Base-by-base conservation (phyloP, 2,113 vertebrate genomes). In the Pterocles gutturalis region DNA sequence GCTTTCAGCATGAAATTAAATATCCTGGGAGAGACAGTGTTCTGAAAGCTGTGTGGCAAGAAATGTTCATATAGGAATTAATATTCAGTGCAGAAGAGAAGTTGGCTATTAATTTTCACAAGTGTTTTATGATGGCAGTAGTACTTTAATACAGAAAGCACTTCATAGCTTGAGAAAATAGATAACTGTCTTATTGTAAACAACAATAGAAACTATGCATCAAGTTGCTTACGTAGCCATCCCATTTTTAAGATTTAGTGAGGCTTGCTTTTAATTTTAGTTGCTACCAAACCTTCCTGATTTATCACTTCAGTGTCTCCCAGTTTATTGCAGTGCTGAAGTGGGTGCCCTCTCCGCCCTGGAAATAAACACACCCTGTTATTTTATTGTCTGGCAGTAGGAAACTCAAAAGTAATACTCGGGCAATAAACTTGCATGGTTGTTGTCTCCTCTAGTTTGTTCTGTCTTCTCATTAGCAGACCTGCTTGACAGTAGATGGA, bases 101-200 rank as follows among this genome's bases (percentile, higher is more conserved):
- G 36, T 69, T 76, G 89, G 89, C 72, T 91, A 83, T 90, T 97
- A 96, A 96, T 91, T 97, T 97, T 93, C 94, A 96, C 76, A 69
- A 94, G 90, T 79, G 57, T 75, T 96, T 92, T 87, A 84, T 93
- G 77, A 72, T 84, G 83, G 72, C 92, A 90, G 88, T 66, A 83
- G 76, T 90, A 45, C 60, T 92, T 94, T 71, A 93, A 93, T 93
- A 82, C 57, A 90, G 90, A 87, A 89, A 75, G 48, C 77, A 69
- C 89, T 97, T 95, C 83, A 61, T 57, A 92, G 92, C 90, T 76
- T 67, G 45, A 92, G 92, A 91, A 93, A 96, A 97, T 81, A 91
- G 94, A 84, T 91, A 95, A 76, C 86, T 90, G 77, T 91, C 75
- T 93, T 96, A 95, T 96, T 89, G n/a, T 82, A 94, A 90, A 76